These are phyloP conservation scores for Jordanella pulchra DNA, from an alignment of 2,797 vertebrate species.

Conservation along the genomic window DNA sequence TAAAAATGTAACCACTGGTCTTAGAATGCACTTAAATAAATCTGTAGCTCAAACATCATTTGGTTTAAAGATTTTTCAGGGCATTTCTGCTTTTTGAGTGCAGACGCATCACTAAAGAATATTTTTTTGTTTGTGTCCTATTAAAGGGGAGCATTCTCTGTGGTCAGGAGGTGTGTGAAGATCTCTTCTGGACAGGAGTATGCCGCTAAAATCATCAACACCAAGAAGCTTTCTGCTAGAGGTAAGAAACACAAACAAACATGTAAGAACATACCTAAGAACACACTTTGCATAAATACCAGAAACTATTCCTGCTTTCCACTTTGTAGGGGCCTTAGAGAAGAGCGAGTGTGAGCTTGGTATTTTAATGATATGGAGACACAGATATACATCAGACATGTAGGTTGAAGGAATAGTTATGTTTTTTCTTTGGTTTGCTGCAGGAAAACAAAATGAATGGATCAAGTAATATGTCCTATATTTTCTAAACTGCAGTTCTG, in stretches of 20 bases:
- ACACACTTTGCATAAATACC: conserved; percentile 15
- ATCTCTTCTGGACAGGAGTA: conserved; percentile 95
- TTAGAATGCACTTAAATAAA: neutral
- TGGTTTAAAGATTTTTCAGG: no score
- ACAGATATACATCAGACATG: neutral
- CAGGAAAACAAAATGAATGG: conserved; percentile 12
- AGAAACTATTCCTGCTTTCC: conserved; percentile 33
- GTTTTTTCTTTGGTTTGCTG: neutral
- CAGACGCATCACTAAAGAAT: conserved; percentile 1
- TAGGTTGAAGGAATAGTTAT: neutral
- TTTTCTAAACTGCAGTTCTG: conserved; percentile 21
- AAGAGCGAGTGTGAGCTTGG: neutral
- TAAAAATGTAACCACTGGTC: no score
- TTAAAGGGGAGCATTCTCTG: conserved; percentile 93
- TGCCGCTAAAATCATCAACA: conserved; percentile 99
- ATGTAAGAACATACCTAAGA: conserved; percentile 1
- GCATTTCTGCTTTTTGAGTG: neutral
- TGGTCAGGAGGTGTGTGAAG: conserved; percentile 96
- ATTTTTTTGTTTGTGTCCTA: conserved; percentile 35
- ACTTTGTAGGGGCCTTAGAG: conserved; percentile 21
- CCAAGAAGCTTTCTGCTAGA: conserved; percentile 97
- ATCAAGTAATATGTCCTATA: conserved; percentile 16
- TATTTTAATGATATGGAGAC: conserved; percentile 12
- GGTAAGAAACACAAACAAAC: conserved; percentile 76
- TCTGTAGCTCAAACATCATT: neutral